phyloP scores from a whole-genome alignment of 2,797 vertebrate species.

The Acanthurus tractus region DNA sequence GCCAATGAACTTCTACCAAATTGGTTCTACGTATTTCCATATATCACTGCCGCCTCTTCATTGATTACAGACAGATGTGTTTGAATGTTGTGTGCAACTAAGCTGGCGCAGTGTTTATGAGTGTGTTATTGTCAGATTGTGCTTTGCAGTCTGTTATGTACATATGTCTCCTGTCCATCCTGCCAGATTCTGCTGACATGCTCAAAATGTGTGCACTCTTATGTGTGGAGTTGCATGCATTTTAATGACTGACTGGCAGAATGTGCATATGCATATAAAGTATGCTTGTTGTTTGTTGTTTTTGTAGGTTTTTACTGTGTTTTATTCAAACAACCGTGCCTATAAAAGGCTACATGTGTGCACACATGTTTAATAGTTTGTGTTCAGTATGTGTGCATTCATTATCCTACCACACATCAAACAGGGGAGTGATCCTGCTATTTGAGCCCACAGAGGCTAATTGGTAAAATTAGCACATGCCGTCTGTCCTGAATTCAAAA shows the following conservation, averaged over 20 bases:
- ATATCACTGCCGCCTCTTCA: slow-evolving; percentile 20
- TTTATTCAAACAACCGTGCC: slow-evolving; percentile 4
- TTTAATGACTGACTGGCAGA: neutral
- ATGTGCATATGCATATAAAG: slow-evolving; percentile 3
- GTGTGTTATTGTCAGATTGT: slow-evolving; percentile 38
- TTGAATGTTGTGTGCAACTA: slow-evolving; percentile 23
- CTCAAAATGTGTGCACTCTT: slow-evolving; percentile 7
- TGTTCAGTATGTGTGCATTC: slow-evolving; percentile 18
- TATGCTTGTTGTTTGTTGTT: neutral
- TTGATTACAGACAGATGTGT: slow-evolving; percentile 57
- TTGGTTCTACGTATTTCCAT: slow-evolving; percentile 17
- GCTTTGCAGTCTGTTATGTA: slow-evolving; percentile 38
- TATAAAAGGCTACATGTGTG: neutral
- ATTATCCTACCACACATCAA: slow-evolving; percentile 8
- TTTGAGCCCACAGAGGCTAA: neutral
- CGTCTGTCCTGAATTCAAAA: neutral
- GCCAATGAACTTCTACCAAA: slow-evolving; percentile 27
- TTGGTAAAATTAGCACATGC: slow-evolving; percentile 3
- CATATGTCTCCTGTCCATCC: slow-evolving; percentile 58
- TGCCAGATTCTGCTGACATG: slow-evolving; percentile 54
- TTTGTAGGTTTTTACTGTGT: neutral
- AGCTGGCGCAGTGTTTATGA: neutral
- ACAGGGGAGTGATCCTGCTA: slow-evolving; percentile 1
- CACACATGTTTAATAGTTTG: slow-evolving; percentile 5
- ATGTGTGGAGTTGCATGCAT: neutral